Evolutionary conservation across 2,797 vertebrate genomes (phyloP).

Genomic region (Neosilurus hyrtlii): DNA sequence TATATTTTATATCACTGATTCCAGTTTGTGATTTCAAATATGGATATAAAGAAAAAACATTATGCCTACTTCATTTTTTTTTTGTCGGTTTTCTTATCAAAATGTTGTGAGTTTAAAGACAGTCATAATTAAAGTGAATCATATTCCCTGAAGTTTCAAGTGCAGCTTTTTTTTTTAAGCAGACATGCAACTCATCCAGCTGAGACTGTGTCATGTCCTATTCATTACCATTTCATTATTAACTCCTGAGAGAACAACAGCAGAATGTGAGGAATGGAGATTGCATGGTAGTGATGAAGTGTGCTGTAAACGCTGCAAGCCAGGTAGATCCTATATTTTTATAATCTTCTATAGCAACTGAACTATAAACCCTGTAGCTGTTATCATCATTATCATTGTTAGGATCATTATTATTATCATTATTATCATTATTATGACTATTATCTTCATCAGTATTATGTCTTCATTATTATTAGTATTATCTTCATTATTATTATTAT

Average conservation of each 20-base stretch:
- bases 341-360: neutral
- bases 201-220: constrained; percentile 41
- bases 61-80: neutral
- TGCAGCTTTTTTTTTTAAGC: neutral
- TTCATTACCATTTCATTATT: constrained; percentile 42
- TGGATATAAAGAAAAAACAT: neutral
- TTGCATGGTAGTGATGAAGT: rapidly evolving
- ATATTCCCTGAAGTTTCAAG: neutral
- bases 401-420: no score
- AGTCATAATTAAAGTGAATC: neutral
- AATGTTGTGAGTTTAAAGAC: neutral
- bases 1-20: neutral
- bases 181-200: constrained; percentile 54
- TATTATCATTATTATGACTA: no score
- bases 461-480: no score
- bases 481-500: no score
- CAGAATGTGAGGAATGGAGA: constrained; percentile 55
- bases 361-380: neutral
- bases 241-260: neutral
- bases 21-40: neutral
- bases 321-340: constrained; percentile 59
- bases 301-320: constrained; percentile 62
- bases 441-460: no score
- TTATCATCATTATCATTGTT: neutral
- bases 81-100: neutral